phyloP scores from a whole-genome alignment of 2,113 vertebrate species.

The Nannobrachium achirus region DNA sequence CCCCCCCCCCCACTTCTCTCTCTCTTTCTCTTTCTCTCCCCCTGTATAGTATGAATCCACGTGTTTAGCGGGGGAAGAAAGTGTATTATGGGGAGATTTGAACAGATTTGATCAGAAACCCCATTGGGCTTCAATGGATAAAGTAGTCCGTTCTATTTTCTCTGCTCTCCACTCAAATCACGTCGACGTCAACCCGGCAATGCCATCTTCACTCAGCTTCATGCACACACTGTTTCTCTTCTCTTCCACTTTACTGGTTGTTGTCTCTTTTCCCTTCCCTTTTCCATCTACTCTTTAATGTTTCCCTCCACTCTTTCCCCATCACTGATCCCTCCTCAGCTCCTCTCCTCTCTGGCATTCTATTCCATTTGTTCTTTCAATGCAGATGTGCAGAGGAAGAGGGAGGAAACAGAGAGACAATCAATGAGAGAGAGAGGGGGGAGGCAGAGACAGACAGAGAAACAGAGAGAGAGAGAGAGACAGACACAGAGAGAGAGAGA shows the following conservation, averaged over 20 bases:
- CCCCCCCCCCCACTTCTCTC: not conserved
- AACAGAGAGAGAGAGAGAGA: no score
- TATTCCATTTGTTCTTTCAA: conserved; percentile 11
- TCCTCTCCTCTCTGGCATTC: conserved; percentile 35
- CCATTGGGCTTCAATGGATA: conserved; percentile 25
- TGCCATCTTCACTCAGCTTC: no score
- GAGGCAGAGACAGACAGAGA: no score
- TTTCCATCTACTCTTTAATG: not conserved
- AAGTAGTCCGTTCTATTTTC: conserved; percentile 31
- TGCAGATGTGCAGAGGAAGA: conserved; percentile 23
- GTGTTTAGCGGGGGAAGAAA: conserved; percentile 17
- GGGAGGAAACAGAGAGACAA: not conserved
- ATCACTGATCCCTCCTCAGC: conserved; percentile 22
- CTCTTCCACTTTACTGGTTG: not conserved
- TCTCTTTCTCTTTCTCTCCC: not conserved
- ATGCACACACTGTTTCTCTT: not conserved
- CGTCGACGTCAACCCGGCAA: not conserved
- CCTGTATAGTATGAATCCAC: conserved; percentile 3
- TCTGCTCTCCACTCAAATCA: not conserved
- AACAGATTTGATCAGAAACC: conserved; percentile 32
- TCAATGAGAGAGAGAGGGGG: no score
- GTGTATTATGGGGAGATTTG: conserved; percentile 26
- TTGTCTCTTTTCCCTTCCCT: conserved; percentile 3
- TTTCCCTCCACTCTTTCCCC: conserved; percentile 9
- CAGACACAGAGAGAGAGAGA: not conserved